Base-by-base conservation (phyloP, 2,113 vertebrate species). In the Numida meleagris region DNA sequence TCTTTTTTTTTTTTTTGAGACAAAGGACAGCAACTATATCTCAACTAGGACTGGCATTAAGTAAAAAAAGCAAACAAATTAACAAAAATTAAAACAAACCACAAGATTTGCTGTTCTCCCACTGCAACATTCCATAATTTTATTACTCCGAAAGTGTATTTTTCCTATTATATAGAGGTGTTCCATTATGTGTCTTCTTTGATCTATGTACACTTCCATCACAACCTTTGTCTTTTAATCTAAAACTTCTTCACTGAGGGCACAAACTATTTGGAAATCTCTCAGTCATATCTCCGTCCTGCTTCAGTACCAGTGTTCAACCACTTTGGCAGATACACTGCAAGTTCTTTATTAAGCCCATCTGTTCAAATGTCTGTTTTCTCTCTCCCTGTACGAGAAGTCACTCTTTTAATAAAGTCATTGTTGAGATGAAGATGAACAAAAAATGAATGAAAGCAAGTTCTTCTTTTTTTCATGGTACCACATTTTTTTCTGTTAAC, bases 311-410 rank as follows among this genome's bases (percentile, higher is more conserved):
- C 2, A 0, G 21, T 51, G 40, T 38, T 94, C 85, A 81, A 89
- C 63, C 29, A 88, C 70, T 96, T 81, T 53, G 67, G 83, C 67
- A 96, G 72, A 86, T 81, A 81, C 25, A 89, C 55, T 81, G 67
- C n/a, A 85, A 61, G 81, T 76, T 36, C 42, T 90, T 87, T 95
- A 94, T 96, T 86, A 93, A 90, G 40, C 10, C 34, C 72, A 94
- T 96, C 65, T 95, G 68, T 96, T 92, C 81, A 94, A 91, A 93
- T 55, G 71, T 17, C 14, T 70, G 21, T n/a, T 94, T 89, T 84
- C 25, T 80, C 15, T 90, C 4, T 20, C 7, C 4, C 9, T 95
- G 84, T 90, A 84, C 53, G 31, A 85, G 59, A 88, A 96, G 65
- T 27, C 61, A 46, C 9, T 67, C 17, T 51, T 95, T 94, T 89